A percentile compares a stretch with the other conserved stretches of the same genome.
Conservation (phyloP, 2,888 invertebrate genomes). For the Hirtodrosophila confusa region DNA sequence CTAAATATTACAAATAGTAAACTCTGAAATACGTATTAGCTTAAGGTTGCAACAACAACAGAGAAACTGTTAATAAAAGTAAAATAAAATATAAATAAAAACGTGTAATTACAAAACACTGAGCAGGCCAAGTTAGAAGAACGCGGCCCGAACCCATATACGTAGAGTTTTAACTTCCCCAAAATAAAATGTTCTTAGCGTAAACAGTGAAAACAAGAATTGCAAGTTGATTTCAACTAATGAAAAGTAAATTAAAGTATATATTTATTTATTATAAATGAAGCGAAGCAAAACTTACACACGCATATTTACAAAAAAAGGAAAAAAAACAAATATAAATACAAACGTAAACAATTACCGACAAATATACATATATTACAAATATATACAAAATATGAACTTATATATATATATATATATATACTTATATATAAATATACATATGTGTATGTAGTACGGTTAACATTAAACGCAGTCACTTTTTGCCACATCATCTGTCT, state of each 20-base stretch:
- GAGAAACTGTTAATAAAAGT: slow-evolving; percentile 19
- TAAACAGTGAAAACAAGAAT: slow-evolving; percentile 36
- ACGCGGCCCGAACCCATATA: slow-evolving; percentile 61
- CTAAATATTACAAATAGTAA: slow-evolving; percentile 42
- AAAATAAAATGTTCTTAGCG: slow-evolving; percentile 56
- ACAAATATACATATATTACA: slow-evolving; percentile 47
- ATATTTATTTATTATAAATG: slow-evolving; percentile 68
- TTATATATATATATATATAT: slow-evolving; percentile 38
- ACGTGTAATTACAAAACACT: slow-evolving; percentile 10
- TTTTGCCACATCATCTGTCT: slow-evolving; percentile 41
- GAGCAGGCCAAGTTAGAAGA: slow-evolving; percentile 26
- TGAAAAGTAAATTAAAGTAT: slow-evolving; percentile 35
- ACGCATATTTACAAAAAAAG: slow-evolving; percentile 65
- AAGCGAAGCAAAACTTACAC: slow-evolving; percentile 53
- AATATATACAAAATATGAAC: slow-evolving; percentile 56
- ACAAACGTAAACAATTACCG: slow-evolving; percentile 53
- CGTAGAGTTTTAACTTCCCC: slow-evolving; percentile 77
- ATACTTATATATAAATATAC: slow-evolving; percentile 15
- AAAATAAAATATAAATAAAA: slow-evolving; percentile 8
- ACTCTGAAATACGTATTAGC: slow-evolving; percentile 84
- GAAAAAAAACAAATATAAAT: slow-evolving; percentile 33
- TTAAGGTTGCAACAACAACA: slow-evolving; percentile 81
- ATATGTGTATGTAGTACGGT: slow-evolving; percentile 54
- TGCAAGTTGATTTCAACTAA: slow-evolving; percentile 59
- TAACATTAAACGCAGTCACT: slow-evolving; percentile 48